Evolutionary conservation across 2,888 invertebrate species (phyloP).

Genomic region (Therioaphis trifolii): DNA sequence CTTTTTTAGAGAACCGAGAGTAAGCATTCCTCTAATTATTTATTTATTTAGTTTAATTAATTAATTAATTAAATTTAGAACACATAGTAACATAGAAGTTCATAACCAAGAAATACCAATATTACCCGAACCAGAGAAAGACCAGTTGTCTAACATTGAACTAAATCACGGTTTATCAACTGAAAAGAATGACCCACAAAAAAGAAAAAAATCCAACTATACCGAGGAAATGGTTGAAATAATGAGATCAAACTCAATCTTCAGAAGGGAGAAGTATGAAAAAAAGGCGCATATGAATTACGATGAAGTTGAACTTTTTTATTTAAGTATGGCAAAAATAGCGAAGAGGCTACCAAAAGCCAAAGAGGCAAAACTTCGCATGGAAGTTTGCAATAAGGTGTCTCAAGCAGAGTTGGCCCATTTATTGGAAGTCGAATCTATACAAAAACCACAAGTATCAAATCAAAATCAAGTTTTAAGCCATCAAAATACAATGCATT

Average conservation of each 20-base stretch:
- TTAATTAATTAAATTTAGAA: neutral
- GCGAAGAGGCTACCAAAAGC: constrained; percentile 54
- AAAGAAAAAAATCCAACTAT: too few relatives aligned
- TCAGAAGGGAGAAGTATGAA: constrained; percentile 2
- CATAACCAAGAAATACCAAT: neutral
- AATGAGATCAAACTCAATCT: neutral
- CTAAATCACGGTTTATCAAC: too few relatives aligned
- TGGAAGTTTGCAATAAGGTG: constrained; percentile 52
- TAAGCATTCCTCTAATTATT: neutral
- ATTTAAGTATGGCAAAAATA: constrained; percentile 63
- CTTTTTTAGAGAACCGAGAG: constrained; percentile 17
- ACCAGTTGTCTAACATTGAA: too few relatives aligned
- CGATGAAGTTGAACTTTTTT: constrained; percentile 63
- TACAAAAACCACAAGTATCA: neutral
- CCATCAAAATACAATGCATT: neutral
- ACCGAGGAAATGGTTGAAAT: too few relatives aligned
- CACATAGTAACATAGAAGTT: constrained; percentile 16
- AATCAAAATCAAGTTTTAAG: neutral
- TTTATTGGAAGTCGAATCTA: neutral
- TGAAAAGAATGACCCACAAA: too few relatives aligned
- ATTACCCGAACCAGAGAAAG: neutral
- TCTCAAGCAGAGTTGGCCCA: constrained; percentile 54
- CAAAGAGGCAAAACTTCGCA: constrained; percentile 61
- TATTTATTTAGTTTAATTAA: too few relatives aligned
- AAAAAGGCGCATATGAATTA: neutral